Conservation (phyloP, 1,140 invertebrate genomes). For the Drosophila ercepeae region DNA sequence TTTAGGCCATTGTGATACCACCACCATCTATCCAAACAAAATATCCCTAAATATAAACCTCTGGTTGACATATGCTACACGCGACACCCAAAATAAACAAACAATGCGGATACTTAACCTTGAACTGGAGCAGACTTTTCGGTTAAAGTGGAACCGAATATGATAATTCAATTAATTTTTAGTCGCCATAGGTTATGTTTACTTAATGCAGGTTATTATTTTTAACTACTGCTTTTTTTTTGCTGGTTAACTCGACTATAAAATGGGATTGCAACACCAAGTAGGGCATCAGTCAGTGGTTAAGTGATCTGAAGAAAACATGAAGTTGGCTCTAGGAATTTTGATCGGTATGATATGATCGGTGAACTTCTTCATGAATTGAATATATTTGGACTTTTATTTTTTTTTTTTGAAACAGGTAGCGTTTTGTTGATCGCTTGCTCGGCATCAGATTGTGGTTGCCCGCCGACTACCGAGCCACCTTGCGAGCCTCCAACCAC, state of each 20-base stretch:
- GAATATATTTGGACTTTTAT: background rate
- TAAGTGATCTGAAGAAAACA: slow-evolving; percentile 11
- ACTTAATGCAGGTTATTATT: background rate
- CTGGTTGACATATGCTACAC: background rate
- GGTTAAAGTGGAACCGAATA: background rate
- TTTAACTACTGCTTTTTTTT: slow-evolving; percentile 12
- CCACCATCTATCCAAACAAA: background rate
- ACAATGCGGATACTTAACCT: slow-evolving; percentile 18
- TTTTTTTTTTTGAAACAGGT: background rate
- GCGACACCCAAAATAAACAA: slow-evolving; percentile 4
- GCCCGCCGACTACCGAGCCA: background rate
- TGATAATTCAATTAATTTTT: background rate
- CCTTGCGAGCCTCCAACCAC: background rate
- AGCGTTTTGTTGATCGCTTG: slow-evolving; percentile 14
- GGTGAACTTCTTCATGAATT: background rate
- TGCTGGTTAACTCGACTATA: background rate
- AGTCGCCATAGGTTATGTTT: background rate
- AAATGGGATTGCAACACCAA: slow-evolving; percentile 9
- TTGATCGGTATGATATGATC: slow-evolving; percentile 26
- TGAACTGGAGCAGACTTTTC: slow-evolving; percentile 11
- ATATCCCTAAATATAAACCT: background rate
- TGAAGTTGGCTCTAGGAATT: slow-evolving; percentile 14
- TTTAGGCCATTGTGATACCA: background rate
- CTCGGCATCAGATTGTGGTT: background rate
- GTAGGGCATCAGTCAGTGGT: slow-evolving; percentile 25